These are phyloP conservation scores for Creontiades dilutus DNA, from an alignment of 2,888 invertebrate genomes.

Conservation along the genomic window DNA sequence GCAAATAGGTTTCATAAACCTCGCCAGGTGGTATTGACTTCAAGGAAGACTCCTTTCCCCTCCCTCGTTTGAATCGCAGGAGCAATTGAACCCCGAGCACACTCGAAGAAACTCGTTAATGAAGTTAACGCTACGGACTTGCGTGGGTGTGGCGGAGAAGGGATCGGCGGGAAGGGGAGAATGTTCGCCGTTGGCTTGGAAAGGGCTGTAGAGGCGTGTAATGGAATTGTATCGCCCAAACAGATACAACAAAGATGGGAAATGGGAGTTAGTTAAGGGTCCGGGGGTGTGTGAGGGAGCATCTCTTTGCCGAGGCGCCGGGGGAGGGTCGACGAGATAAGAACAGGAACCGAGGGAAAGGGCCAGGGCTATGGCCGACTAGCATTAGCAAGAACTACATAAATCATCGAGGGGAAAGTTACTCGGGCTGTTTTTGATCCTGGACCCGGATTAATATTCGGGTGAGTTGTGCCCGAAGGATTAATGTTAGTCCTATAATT, in stretches of 20 bases:
- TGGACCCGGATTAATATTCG: constrained; percentile 63
- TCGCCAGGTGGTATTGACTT: constrained; percentile 55
- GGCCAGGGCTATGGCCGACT: constrained; percentile 38
- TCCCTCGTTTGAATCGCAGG: constrained; percentile 42
- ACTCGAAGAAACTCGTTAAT: constrained; percentile 66
- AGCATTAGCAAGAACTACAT: constrained; percentile 50
- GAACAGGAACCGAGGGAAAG: constrained; percentile 34
- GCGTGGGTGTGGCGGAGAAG: neutral
- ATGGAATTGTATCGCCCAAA: constrained; percentile 69
- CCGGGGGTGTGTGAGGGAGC: constrained; percentile 21
- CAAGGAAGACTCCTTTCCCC: constrained; percentile 25
- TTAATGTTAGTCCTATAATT: constrained; percentile 67
- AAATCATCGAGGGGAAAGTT: constrained; percentile 61
- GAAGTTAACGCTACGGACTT: constrained; percentile 41
- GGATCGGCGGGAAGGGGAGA: too few relatives aligned
- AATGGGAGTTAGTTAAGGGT: constrained; percentile 62
- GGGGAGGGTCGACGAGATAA: constrained; percentile 47
- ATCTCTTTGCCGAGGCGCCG: neutral
- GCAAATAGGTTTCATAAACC: constrained; percentile 56
- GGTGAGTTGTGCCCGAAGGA: constrained; percentile 35
- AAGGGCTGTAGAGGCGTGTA: constrained; percentile 52
- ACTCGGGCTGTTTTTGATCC: constrained; percentile 61
- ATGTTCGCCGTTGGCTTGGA: constrained; percentile 44
- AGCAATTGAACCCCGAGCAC: constrained; percentile 59
- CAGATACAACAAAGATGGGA: constrained; percentile 68